Percentiles rank a stretch among this genome's conserved stretches.
Conservation (phyloP, 2,113 vertebrate genomes). For the Apodemus sylvaticus region DNA sequence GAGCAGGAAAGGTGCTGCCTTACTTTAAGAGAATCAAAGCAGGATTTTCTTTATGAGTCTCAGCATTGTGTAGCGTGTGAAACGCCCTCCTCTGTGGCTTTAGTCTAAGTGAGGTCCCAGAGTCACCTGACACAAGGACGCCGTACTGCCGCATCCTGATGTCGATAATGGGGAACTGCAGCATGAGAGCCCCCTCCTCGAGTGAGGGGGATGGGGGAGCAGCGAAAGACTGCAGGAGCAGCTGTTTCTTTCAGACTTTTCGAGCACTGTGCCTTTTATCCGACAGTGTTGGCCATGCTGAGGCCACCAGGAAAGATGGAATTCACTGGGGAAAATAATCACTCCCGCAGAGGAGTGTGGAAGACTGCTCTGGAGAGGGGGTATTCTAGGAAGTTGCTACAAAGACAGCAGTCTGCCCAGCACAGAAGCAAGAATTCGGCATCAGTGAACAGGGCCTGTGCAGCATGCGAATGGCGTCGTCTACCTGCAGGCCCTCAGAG, state of each 20-base stretch:
- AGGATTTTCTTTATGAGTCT: neutral
- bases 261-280: neutral
- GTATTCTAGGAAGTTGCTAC: neutral
- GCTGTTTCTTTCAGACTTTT: neutral
- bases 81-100: neutral
- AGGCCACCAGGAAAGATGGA: neutral
- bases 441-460: neutral
- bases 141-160: neutral
- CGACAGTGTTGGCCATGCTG: neutral
- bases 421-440: too few relatives aligned
- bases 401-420: neutral
- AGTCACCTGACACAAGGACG: neutral
- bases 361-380: neutral
- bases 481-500: neutral
- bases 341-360: neutral
- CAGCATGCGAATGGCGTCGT: neutral
- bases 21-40: neutral
- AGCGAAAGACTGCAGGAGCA: neutral
- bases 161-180: neutral
- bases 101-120: neutral
- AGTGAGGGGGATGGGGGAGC: too few relatives aligned
- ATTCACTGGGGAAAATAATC: neutral
- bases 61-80: neutral
- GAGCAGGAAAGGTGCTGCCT: neutral
- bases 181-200: neutral